Evolutionary conservation across 2,888 invertebrate species (phyloP).

Genomic region (Dolichomitus sp.): DNA sequence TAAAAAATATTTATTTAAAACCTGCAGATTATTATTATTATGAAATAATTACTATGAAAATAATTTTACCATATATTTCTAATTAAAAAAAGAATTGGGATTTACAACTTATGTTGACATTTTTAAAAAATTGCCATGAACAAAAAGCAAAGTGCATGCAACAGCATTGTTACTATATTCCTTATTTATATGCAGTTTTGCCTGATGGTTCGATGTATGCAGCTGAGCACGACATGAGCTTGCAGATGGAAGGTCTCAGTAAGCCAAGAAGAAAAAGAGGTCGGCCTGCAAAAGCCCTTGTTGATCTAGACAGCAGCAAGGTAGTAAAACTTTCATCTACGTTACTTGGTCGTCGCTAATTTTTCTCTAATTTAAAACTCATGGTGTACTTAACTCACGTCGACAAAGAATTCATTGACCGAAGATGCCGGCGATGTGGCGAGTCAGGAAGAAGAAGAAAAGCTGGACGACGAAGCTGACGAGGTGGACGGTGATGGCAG

Average conservation of each 20-base stretch:
- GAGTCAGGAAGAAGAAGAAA: constrained; percentile 83
- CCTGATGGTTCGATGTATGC: constrained; percentile 89
- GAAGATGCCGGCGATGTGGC: constrained; percentile 73
- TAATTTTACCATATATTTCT: no score
- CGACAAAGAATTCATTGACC: constrained; percentile 44
- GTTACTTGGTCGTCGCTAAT: background rate
- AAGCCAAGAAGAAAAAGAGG: constrained; percentile 91
- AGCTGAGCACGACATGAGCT: constrained; percentile 89
- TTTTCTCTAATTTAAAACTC: background rate
- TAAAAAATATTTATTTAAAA: no score
- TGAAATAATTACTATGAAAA: no score
- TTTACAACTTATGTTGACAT: background rate
- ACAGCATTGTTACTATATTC: constrained; percentile 63
- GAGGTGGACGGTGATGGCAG: constrained; percentile 87
- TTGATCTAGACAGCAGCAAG: constrained; percentile 78
- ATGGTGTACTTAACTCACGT: background rate
- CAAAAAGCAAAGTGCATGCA: background rate
- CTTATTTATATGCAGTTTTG: constrained; percentile 86
- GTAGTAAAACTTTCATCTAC: constrained; percentile 32
- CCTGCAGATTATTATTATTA: no score
- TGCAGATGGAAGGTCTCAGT: constrained; percentile 89
- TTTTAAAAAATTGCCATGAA: no score
- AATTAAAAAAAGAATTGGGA: no score
- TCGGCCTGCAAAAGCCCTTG: constrained; percentile 89
- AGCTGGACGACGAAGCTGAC: constrained; percentile 83